Evolutionary conservation across 1,140 invertebrate species (phyloP), one percentile per base, ranked within the genome.

Genomic region (Nasonia vitripennis): DNA sequence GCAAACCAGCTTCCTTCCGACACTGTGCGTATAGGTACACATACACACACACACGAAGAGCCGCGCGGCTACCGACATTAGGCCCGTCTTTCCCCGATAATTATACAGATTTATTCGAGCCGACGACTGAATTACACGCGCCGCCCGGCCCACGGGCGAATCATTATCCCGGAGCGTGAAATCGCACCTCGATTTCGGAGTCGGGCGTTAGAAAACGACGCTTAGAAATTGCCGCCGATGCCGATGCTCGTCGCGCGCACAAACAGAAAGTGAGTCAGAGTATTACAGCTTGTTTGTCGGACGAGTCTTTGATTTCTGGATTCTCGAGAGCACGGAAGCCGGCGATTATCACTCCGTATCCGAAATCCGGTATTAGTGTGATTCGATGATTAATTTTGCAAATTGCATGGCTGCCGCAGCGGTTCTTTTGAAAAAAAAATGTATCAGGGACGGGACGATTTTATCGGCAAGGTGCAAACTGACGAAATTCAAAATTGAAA

Each of bases 1-100:
- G 89, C 90, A 92, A 92, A 91, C 88, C 89, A 91, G 92, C 91
- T 93, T 93, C 91, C 92, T 93, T 92, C 91, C 91, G 91, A 92
- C 88, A 20, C 27, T 62, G 12, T 27, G 1, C 27, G 27, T 41
- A 12, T 41, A 37, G 4, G 5, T 45, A 45, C 10, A 11, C 10
- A 45, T 45, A 45, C 10, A 45, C 10, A 45, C 41, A 1, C 41
- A 45, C 10, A 45, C 10, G 1, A 1, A 45, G 0, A 9, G 34
- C 20, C 23, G 73, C 23, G 73, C 6, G 41, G 84, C 51, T 62
- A 48, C 55, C 51, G 81, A 23, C 67, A 78, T 78, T 78, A 81
- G 79, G 37, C 82, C 81, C 55, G 78, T 71, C 86, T 88, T 86
- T 85, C 62, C 84, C 68, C 87, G 86, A 88, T 90, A 89, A 90